These are phyloP conservation scores for Poecile atricapillus DNA, from an alignment of 2,113 vertebrate genomes.

Conservation along the genomic window DNA sequence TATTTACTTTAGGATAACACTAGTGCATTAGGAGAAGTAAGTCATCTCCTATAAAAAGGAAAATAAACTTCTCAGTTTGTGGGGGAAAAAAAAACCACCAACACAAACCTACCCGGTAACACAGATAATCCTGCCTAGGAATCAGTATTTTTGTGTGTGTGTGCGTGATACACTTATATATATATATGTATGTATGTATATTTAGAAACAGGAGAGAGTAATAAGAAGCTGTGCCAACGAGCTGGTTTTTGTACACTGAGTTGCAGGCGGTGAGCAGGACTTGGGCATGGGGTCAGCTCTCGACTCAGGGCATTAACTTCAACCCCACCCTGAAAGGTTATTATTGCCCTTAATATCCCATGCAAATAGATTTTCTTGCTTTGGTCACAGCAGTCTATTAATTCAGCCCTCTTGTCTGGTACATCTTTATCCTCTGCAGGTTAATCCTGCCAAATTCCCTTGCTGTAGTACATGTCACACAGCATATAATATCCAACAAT, in stretches of 20 bases:
- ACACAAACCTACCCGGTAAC: neutral
- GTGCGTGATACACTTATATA: neutral
- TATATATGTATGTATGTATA: accelerated
- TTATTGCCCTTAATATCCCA: slow-evolving; percentile 56
- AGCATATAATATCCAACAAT: slow-evolving; percentile 79
- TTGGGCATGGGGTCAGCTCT: accelerated
- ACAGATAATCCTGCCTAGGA: neutral
- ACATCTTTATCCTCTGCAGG: slow-evolving; percentile 77
- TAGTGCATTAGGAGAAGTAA: neutral
- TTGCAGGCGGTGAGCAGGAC: accelerated
- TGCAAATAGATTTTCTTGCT: slow-evolving; percentile 69
- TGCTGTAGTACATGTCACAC: slow-evolving; percentile 74
- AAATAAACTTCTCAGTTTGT: neutral
- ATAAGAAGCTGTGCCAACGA: accelerated
- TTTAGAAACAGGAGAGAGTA: neutral
- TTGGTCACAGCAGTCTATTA: slow-evolving; percentile 73
- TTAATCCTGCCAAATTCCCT: slow-evolving; percentile 82
- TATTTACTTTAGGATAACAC: slow-evolving; percentile 7
- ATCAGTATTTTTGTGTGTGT: neutral
- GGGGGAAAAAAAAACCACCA: neutral
- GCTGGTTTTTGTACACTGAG: neutral
- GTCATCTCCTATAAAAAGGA: neutral
- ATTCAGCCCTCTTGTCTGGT: slow-evolving; percentile 75
- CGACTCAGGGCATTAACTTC: neutral
- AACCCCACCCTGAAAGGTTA: slow-evolving; percentile 12